Evolutionary conservation across 2,113 vertebrate species (phyloP), one percentile per base, ranked within the genome.

Genomic region (Pituophis catenifer): DNA sequence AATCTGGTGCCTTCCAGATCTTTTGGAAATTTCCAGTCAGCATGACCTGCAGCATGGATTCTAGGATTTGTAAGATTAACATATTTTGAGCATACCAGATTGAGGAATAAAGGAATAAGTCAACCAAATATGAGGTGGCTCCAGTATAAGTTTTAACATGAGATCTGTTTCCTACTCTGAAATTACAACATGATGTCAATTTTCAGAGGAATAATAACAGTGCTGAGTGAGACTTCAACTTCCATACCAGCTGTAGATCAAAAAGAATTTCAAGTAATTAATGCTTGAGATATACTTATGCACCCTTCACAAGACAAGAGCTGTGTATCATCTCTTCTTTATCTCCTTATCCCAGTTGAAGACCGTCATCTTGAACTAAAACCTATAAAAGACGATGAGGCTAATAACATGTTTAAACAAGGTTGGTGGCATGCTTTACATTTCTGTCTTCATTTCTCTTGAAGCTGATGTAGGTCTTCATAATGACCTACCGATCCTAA

Each of bases 321-420:
- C 93, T 65, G 6, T 91, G 1, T 8, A 87, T 91, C 75, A 50
- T 92, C 24, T 11, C 53, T 86, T 89, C 23, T 75, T 7, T 54
- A 29, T 90, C 89, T 3, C 86, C 29, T 85, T 86, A 87, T 92
- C 26, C 89, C 26, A 90, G 0, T 0, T 3, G 70, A 23, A 92
- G 88, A 33, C 2, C 24, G 7, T 62, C 8, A 38, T 93, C 21
- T 89, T 92, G 75, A 90, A 29, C 29, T 54, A 62, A 11, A 81
- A 81, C 33, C 87, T 21, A 0, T 58, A 62, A 95, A 33, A 54
- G 10, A 54, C 57, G 91, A 91, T 48, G 86, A 21, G 55, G 48
- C 26, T 24, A 94, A 90, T 86, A 87, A 58, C 1, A 17, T 57
- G 57, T 91, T 94, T 88, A 90, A 93, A 89, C 81, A 95, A 92